A percentile compares a stretch with the other conserved stretches of the same genome.
Conservation (phyloP, 1,140 invertebrate species). For the Pogonomyrmex barbatus region DNA sequence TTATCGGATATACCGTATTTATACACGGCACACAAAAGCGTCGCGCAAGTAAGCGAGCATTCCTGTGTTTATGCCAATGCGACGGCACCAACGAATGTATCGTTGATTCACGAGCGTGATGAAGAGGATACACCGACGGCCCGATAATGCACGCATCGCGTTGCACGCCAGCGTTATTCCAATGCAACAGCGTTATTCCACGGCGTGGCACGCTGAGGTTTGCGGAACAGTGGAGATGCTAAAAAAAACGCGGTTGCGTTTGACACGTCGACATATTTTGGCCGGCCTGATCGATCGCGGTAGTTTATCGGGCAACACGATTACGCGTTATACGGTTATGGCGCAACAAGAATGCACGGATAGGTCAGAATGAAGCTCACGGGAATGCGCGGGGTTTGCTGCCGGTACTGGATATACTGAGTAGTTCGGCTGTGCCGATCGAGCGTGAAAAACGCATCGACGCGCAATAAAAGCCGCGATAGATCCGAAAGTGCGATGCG, state of each 20-base stretch:
- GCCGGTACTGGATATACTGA: slow-evolving; percentile 29
- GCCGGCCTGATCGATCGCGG: slow-evolving; percentile 46
- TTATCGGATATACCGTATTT: slow-evolving; percentile 48
- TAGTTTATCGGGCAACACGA: slow-evolving; percentile 45
- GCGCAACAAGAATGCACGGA: slow-evolving; percentile 24
- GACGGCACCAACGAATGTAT: not conserved
- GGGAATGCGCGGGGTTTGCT: not conserved
- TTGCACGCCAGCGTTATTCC: not conserved
- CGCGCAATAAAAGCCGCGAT: slow-evolving; percentile 72
- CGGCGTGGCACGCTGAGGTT: not conserved
- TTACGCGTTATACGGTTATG: slow-evolving; percentile 65
- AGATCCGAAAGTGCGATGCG: slow-evolving; percentile 71
- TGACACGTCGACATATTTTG: slow-evolving; percentile 51
- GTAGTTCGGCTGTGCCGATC: slow-evolving; percentile 62
- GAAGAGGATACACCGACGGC: not conserved
- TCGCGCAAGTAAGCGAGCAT: slow-evolving; percentile 20
- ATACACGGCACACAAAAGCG: slow-evolving; percentile 29
- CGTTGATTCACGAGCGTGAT: not conserved
- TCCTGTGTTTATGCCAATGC: slow-evolving; percentile 23
- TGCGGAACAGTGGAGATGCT: slow-evolving; percentile 8
- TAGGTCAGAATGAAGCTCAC: slow-evolving; percentile 26
- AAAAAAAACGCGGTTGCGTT: slow-evolving; percentile 49
- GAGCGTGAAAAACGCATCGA: slow-evolving; percentile 74
- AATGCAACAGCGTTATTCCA: not conserved
- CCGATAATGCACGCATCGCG: slow-evolving; percentile 3